Conservation (phyloP, 2,888 invertebrate genomes). For the Macropis europaea region DNA sequence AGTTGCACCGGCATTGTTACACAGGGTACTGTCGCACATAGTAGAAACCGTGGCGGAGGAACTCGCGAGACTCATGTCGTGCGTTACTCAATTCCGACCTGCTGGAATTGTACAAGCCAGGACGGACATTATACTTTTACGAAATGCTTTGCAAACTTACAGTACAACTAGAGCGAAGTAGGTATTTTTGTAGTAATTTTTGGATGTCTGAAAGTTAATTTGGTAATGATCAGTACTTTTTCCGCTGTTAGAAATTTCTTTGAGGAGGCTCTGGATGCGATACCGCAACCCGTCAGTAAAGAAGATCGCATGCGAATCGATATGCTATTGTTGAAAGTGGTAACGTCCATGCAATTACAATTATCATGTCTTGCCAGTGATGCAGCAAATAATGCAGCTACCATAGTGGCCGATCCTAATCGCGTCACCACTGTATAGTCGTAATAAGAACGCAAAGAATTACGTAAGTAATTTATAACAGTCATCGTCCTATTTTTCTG, state of each 20-base stretch:
- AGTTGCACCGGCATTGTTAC: slow-evolving; percentile 89
- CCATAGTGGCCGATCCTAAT: slow-evolving; percentile 44
- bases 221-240: not conserved
- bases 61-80: slow-evolving; percentile 91
- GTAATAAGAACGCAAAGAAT: slow-evolving; percentile 2
- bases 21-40: slow-evolving; percentile 87
- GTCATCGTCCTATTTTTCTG: not conserved
- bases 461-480: slow-evolving; percentile 36
- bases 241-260: slow-evolving; percentile 80
- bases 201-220: not conserved
- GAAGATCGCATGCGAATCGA: slow-evolving; percentile 80
- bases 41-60: slow-evolving; percentile 97
- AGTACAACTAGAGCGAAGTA: slow-evolving; percentile 86
- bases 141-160: slow-evolving; percentile 85
- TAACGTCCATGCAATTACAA: slow-evolving; percentile 74
- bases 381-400: slow-evolving; percentile 32
- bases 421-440: slow-evolving; percentile 60
- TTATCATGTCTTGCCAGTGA: slow-evolving; percentile 71
- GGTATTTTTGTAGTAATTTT: not conserved
- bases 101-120: slow-evolving; percentile 89
- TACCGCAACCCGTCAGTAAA: slow-evolving; percentile 85
- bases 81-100: slow-evolving; percentile 86
- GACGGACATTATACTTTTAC: slow-evolving; percentile 87
- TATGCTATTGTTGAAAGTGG: slow-evolving; percentile 72
- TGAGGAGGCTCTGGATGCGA: slow-evolving; percentile 89